Evolutionary conservation across 2,797 vertebrate species (phyloP), one percentile per base, ranked within the genome.

Genomic region (Falco concolor): DNA sequence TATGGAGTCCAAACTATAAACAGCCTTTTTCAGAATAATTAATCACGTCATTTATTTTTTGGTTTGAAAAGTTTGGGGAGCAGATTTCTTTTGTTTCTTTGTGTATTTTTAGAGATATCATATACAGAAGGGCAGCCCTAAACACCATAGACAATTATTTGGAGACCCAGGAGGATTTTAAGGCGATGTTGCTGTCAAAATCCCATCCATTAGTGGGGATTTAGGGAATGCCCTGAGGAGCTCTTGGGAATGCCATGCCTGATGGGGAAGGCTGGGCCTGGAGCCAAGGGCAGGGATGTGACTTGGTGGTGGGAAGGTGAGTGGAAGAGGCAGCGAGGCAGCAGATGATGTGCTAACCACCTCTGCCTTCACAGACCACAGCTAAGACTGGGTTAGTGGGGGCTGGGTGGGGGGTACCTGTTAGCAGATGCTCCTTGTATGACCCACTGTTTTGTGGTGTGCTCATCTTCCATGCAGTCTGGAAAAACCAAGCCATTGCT

Each of bases 11-110:
- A 38, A 59, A 70, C 90, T 91, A 69, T 92, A 97, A 98, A 97
- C 92, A 96, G 95, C 47, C 28, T 94, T 96, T 97, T 98, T 90
- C 78, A 92, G 86, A 95, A 95, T 96, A 97, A 98, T 98, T 97
- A 97, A 97, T 95, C 91, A 95, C 92, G 23, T 94, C 13, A 27
- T 92, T 78, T 84, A 9, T 82, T 81, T 91, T 74, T 89, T 40
- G 5, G 86, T 95, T 96, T 93, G 91, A 92, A 96, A 97, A 95
- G 61, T 90, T 94, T n/a, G 9, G n/a, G 52, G 40, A 65, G 52
- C 40, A 22, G 40, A 22, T 64, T 89, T 72, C 45, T 87, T 79
- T 49, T 0, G 2, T 84, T 67, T 59, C 21, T 75, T 36, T 57
- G 21, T 40, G 50, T 75, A 10, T 82, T 81, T 87, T 78, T 60